Conservation (phyloP, 2,888 invertebrate species). For the Pyralis farinalis region DNA sequence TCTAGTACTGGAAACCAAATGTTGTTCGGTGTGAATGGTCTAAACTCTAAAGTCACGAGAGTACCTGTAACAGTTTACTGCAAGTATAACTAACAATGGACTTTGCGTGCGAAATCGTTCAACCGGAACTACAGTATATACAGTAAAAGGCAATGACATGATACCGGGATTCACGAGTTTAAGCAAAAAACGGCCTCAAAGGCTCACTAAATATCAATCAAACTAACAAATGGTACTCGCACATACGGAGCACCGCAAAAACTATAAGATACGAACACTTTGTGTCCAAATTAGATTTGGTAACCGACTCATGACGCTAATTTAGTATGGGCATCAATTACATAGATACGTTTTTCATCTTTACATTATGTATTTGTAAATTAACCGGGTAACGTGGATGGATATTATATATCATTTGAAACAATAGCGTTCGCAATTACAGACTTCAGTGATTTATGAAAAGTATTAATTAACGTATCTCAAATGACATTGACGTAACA, state of each 20-base stretch:
- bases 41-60: constrained; percentile 4
- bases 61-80: neutral
- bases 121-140: constrained; percentile 11
- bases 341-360: constrained; percentile 3
- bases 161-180: constrained; percentile 17
- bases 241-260: constrained; percentile 16
- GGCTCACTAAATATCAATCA: constrained; percentile 22
- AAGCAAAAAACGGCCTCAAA: constrained; percentile 19
- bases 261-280: constrained; percentile 14
- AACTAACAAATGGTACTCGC: constrained; percentile 20
- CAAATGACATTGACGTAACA: too few relatives aligned
- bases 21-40: too few relatives aligned
- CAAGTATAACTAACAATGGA: neutral
- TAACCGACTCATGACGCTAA: constrained; percentile 10
- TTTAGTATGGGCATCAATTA: constrained; percentile 11
- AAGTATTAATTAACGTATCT: too few relatives aligned
- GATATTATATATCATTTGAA: neutral
- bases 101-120: constrained; percentile 6
- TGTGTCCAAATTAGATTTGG: constrained; percentile 17
- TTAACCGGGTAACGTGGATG: neutral
- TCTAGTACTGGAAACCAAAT: too few relatives aligned
- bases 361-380: neutral
- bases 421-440: too few relatives aligned
- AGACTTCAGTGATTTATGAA: too few relatives aligned
- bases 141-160: constrained; percentile 20